These are phyloP conservation scores for Cephalopterus ornatus DNA, from an alignment of 2,113 vertebrate genomes.

Conservation along the genomic window DNA sequence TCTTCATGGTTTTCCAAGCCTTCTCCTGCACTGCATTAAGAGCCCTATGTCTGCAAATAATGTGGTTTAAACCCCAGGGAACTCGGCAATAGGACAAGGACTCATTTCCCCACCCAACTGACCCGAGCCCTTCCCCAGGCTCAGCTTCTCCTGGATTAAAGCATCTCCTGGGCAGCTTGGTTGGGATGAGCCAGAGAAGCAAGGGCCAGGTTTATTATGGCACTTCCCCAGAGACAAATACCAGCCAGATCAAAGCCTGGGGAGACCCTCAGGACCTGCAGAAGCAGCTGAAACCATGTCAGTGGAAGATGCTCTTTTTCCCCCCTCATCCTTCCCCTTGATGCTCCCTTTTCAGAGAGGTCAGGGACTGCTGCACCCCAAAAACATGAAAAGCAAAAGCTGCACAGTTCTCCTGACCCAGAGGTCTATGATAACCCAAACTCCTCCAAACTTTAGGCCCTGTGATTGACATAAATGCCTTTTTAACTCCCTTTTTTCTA, in stretches of 20 bases:
- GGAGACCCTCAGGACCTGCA: not conserved
- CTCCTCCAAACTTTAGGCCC: not conserved
- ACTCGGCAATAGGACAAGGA: not conserved
- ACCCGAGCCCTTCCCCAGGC: not conserved
- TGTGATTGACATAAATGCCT: not conserved
- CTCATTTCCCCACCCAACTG: not conserved
- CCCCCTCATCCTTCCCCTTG: not conserved
- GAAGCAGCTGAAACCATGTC: not conserved
- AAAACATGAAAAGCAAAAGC: not conserved
- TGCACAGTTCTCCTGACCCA: not conserved
- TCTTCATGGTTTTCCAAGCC: not conserved
- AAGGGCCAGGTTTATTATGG: not conserved
- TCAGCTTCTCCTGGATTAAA: not conserved
- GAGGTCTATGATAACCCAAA: not conserved
- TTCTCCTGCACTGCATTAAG: not conserved
- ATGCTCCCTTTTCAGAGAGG: not conserved
- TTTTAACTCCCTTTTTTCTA: not conserved
- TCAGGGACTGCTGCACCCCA: not conserved
- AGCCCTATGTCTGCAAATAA: not conserved
- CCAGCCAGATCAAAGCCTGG: not conserved
- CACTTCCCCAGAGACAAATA: not conserved
- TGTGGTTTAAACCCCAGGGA: not conserved
- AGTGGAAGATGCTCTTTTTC: not conserved
- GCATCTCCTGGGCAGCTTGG: not conserved
- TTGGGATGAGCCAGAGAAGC: not conserved